Percentiles rank a stretch among this genome's conserved stretches.
These are phyloP conservation scores for Tanytarsus gracilentus DNA, from an alignment of 2,888 invertebrate genomes.

Conservation along the genomic window DNA sequence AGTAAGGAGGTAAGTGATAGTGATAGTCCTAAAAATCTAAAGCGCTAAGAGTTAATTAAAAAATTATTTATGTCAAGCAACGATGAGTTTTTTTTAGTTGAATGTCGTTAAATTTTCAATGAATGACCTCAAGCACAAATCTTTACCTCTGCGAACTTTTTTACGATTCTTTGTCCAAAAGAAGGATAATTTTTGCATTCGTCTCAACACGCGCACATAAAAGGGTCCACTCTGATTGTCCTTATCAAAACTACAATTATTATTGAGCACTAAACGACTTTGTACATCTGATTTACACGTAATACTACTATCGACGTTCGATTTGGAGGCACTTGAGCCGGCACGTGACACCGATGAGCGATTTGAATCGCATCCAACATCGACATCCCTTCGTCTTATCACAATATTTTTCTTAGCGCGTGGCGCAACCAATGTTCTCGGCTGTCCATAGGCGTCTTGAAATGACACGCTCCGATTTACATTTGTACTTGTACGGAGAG, in stretches of 20 bases:
- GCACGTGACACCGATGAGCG: constrained; percentile 9
- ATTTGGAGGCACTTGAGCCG: not conserved
- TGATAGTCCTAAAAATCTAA: too few relatives aligned
- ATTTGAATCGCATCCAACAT: not conserved
- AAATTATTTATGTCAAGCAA: too few relatives aligned
- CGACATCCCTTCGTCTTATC: not conserved
- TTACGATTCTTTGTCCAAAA: constrained; percentile 43
- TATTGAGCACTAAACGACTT: not conserved
- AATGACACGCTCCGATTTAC: constrained; percentile 42
- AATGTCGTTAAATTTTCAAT: too few relatives aligned
- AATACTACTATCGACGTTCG: not conserved
- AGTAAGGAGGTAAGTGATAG: not conserved
- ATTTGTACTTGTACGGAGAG: not conserved
- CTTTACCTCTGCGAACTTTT: constrained; percentile 41
- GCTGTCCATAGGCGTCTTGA: constrained; percentile 39
- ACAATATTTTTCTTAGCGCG: not conserved
- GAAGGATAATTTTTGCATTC: constrained; percentile 41
- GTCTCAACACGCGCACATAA: constrained; percentile 36
- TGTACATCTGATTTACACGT: not conserved
- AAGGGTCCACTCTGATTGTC: not conserved
- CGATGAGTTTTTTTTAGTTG: too few relatives aligned
- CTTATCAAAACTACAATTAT: not conserved
- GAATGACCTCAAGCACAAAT: too few relatives aligned
- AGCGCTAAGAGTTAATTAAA: too few relatives aligned
- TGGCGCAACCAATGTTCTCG: constrained; percentile 1